Percentiles rank a stretch among this genome's conserved stretches.
Evolutionary conservation across 2,113 vertebrate genomes (phyloP).

Genomic region (Corydoras maculifer): DNA sequence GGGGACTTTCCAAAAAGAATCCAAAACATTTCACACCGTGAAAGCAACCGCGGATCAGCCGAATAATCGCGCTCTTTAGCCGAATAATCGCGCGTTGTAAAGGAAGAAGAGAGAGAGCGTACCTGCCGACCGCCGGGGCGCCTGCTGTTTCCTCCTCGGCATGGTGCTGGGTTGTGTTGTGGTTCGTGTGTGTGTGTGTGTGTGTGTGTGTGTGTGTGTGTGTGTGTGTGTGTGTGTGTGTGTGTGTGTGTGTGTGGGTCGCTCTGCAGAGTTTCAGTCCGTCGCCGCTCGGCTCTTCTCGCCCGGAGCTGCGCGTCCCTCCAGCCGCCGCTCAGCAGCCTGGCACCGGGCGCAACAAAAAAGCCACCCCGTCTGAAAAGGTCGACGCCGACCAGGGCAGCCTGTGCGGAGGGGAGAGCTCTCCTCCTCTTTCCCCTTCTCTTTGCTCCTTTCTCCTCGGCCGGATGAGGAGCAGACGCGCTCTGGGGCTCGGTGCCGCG

Average conservation of each 20-base stretch:
- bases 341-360: slow-evolving; percentile 46
- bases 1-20: not conserved
- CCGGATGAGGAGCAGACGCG: slow-evolving; percentile 41
- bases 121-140: slow-evolving; percentile 96
- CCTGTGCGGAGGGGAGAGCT: too few species aligned
- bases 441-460: slow-evolving; percentile 25
- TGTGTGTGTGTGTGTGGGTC: slow-evolving; percentile 10
- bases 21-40: too few species aligned
- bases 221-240: slow-evolving; percentile 9
- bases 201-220: slow-evolving; percentile 12
- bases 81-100: not conserved
- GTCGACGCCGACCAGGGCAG: too few species aligned
- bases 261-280: slow-evolving; percentile 60
- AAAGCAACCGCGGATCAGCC: too few species aligned
- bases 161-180: slow-evolving; percentile 63
- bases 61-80: slow-evolving; percentile 4
- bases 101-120: slow-evolving; percentile 52
- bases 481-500: slow-evolving; percentile 59
- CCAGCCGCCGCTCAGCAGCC: slow-evolving; percentile 52
- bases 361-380: too few species aligned
- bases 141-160: slow-evolving; percentile 98
- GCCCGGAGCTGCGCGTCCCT: slow-evolving; percentile 57
- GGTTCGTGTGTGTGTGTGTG: slow-evolving; percentile 22
- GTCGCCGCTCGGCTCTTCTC: slow-evolving; percentile 20
- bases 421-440: slow-evolving; percentile 6